Evolutionary conservation across 37 sponge, comb jelly and placozoan genomes (phyloP).

Genomic region (Beroe forskalii): DNA sequence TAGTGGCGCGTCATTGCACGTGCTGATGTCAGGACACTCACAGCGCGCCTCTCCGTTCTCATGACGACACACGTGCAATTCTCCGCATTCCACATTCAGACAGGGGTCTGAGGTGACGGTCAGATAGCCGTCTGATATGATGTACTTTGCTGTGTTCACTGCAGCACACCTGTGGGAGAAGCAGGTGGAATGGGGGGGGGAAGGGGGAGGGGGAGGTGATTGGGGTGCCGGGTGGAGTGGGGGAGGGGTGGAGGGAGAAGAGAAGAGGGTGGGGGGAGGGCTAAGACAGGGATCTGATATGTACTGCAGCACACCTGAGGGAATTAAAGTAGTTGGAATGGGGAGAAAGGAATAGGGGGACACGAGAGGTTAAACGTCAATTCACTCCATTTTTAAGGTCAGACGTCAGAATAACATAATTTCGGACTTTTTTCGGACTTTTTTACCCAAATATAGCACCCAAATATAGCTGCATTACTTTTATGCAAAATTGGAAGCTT

Average conservation of each 20-base stretch:
- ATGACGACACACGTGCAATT: neutral
- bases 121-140: conserved; percentile 28
- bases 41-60: neutral
- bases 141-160: neutral
- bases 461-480: too few species aligned
- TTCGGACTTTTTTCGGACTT: too few species aligned
- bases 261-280: neutral
- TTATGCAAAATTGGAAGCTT: too few species aligned
- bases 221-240: neutral
- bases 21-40: neutral
- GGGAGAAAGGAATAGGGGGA: too few species aligned
- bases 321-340: too few species aligned
- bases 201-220: neutral
- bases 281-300: neutral
- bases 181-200: neutral
- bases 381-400: too few species aligned
- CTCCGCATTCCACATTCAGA: neutral
- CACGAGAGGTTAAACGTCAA: too few species aligned
- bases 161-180: conserved; percentile 50
- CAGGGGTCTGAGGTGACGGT: neutral
- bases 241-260: neutral
- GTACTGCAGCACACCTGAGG: too few species aligned
- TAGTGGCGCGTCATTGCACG: neutral
- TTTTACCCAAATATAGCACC: too few species aligned
- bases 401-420: too few species aligned